Conservation (phyloP, 2,113 vertebrate species). For the Hippocampus abdominalis region DNA sequence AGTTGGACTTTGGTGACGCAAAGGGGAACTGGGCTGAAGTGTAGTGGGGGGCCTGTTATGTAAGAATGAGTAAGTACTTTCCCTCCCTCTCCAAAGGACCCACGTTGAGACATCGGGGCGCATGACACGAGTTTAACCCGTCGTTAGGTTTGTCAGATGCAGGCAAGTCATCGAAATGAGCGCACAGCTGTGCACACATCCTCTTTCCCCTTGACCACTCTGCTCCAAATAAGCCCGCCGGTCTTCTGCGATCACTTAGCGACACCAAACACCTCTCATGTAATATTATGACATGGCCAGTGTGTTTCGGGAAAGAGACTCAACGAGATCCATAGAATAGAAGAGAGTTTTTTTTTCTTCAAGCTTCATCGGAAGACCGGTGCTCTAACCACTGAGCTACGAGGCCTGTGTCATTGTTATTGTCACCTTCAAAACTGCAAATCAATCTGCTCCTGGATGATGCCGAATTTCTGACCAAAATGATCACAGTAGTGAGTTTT, state of each 20-base stretch:
- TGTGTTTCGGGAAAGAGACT: neutral
- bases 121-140: conserved; percentile 20
- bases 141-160: conserved; percentile 8
- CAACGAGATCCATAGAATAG: too few relatives aligned
- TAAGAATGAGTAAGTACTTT: conserved; percentile 32
- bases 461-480: too few relatives aligned
- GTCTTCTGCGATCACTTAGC: neutral
- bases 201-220: neutral
- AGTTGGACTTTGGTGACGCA: conserved; percentile 27
- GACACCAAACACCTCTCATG: neutral
- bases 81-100: conserved; percentile 27
- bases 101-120: conserved; percentile 19
- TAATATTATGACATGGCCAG: neutral
- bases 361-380: too few relatives aligned
- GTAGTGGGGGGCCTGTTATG: conserved; percentile 36
- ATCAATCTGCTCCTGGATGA: too few relatives aligned
- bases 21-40: conserved; percentile 37
- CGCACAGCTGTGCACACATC: neutral
- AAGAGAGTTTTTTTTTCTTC: too few relatives aligned
- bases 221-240: neutral
- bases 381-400: too few relatives aligned
- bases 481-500: too few relatives aligned
- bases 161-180: neutral
- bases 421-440: too few relatives aligned
- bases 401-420: too few relatives aligned